These are phyloP conservation scores for Diadema setosum DNA, from an alignment of 35 echinoderm and acorn worm species.

Conservation along the genomic window DNA sequence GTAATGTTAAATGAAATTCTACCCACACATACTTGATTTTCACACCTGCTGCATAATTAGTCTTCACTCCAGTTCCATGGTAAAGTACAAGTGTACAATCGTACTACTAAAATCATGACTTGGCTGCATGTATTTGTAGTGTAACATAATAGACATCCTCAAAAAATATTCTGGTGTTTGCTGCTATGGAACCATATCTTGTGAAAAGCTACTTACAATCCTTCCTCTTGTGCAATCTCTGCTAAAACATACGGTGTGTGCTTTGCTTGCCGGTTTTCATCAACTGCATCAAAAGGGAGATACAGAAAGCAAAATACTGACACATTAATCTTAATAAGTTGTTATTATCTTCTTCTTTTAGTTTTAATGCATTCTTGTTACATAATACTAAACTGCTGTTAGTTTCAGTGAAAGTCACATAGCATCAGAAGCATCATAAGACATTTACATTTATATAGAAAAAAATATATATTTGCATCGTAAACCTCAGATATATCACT, in stretches of 20 bases:
- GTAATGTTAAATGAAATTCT: too few relatives aligned
- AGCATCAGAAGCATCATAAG: not conserved
- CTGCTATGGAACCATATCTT: not conserved
- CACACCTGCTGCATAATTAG: too few relatives aligned
- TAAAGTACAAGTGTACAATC: too few relatives aligned
- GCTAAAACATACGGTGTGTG: constrained; percentile 67
- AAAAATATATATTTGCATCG: not conserved
- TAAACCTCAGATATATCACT: not conserved
- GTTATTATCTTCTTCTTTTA: too few relatives aligned
- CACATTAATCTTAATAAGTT: not conserved
- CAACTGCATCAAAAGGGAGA: constrained; percentile 44
- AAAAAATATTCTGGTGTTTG: not conserved
- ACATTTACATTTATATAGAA: not conserved
- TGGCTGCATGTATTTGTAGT: not conserved
- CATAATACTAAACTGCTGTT: not conserved
- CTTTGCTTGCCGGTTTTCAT: constrained; percentile 75
- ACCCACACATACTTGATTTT: too few relatives aligned
- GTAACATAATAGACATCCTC: not conserved
- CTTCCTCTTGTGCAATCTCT: constrained; percentile 88
- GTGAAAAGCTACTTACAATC: constrained; percentile 66
- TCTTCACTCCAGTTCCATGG: too few relatives aligned
- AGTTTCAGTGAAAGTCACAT: not conserved
- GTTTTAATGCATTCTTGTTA: not conserved
- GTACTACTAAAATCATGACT: too few relatives aligned
- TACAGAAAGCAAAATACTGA: not conserved